Conservation (phyloP, 2,888 invertebrate species). For the Aphidoletes aphidimyza region DNA sequence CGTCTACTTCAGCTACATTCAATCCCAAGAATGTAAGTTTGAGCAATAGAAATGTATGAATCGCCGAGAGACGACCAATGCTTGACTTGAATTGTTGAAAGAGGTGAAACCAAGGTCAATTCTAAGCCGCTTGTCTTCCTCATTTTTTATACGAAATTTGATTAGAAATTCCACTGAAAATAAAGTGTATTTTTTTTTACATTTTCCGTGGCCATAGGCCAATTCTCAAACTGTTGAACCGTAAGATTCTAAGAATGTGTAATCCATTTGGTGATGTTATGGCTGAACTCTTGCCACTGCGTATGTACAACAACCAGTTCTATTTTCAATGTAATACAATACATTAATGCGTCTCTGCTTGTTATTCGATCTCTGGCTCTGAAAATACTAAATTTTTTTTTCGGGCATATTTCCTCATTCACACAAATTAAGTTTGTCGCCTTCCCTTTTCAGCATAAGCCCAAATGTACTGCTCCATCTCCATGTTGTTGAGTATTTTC, state of each 20-base stretch:
- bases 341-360: neutral
- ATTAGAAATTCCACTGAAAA: no score
- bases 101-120: no score
- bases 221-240: neutral
- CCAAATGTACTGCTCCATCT: neutral
- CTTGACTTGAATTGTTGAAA: no score
- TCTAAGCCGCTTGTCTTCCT: no score
- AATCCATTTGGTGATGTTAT: neutral
- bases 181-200: neutral
- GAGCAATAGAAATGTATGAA: no score
- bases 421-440: neutral
- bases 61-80: no score
- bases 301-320: neutral
- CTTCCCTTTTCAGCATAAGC: neutral
- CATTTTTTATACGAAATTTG: no score
- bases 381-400: neutral
- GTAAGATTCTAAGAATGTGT: conserved; percentile 1
- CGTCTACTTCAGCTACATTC: no score
- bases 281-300: neutral
- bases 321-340: neutral
- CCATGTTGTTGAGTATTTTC: neutral
- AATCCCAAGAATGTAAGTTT: no score
- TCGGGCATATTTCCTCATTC: neutral
- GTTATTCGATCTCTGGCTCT: neutral
- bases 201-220: neutral